A percentile compares a stretch with the other conserved stretches of the same genome.
Conservation (phyloP, 2,113 vertebrate species). For the Cyphomyrus plagiostoma region DNA sequence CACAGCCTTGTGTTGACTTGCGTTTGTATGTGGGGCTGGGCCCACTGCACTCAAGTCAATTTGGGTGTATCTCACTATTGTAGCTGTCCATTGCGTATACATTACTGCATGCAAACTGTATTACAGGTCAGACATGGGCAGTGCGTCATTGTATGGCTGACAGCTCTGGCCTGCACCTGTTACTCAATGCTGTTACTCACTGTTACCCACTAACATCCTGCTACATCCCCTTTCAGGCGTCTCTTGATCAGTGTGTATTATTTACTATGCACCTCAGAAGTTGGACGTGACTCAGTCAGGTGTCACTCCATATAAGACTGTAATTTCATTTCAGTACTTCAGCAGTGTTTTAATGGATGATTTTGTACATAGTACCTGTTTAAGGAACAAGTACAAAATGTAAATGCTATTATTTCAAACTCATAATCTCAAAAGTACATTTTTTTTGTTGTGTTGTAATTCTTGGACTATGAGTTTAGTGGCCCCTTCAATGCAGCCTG, state of each 20-base stretch:
- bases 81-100: background rate
- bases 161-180: background rate
- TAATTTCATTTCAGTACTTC: constrained; percentile 81
- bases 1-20: constrained; percentile 10
- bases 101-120: background rate
- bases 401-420: background rate
- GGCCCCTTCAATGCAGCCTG: background rate
- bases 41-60: background rate
- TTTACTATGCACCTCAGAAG: background rate
- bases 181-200: background rate
- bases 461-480: background rate
- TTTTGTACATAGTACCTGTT: constrained; percentile 99
- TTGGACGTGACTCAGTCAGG: no score
- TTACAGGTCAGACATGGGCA: background rate
- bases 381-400: constrained; percentile 49
- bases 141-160: background rate
- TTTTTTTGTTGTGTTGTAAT: background rate
- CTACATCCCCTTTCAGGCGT: background rate
- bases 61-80: background rate
- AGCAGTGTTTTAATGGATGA: constrained; percentile 97
- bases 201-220: background rate
- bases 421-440: background rate
- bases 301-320: no score
- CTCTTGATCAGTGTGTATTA: background rate
- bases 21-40: background rate